A percentile compares a stretch with the other conserved stretches of the same genome.
phyloP scores from a whole-genome alignment of 2,113 vertebrate species.

The Pogona vitticeps region DNA sequence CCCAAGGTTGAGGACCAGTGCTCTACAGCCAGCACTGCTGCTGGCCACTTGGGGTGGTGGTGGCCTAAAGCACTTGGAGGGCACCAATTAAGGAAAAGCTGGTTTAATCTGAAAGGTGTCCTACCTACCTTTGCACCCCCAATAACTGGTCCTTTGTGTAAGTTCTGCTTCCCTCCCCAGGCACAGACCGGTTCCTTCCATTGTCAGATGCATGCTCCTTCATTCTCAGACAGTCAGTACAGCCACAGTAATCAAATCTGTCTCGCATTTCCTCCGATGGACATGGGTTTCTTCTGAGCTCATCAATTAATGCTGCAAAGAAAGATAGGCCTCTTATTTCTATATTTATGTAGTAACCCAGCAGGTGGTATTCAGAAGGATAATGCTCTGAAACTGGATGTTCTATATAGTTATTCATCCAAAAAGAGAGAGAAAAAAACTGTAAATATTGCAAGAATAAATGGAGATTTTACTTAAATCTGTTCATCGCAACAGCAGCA shows the following conservation, averaged over 20 bases:
- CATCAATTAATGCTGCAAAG: slow-evolving; percentile 85
- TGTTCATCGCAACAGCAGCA: too few relatives aligned
- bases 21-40: too few relatives aligned
- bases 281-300: slow-evolving; percentile 82
- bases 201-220: slow-evolving; percentile 77
- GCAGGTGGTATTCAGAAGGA: neutral
- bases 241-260: slow-evolving; percentile 73
- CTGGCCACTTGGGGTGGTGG: too few relatives aligned
- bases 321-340: neutral
- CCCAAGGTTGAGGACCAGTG: too few relatives aligned
- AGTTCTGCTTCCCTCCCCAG: slow-evolving; percentile 74
- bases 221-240: slow-evolving; percentile 59
- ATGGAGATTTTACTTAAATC: too few relatives aligned
- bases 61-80: neutral
- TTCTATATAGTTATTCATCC: too few relatives aligned
- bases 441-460: too few relatives aligned
- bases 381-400: neutral
- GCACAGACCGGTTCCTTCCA: slow-evolving; percentile 59
- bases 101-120: neutral
- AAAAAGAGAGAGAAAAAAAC: too few relatives aligned
- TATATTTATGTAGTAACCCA: neutral
- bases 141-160: slow-evolving; percentile 91
- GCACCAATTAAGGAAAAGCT: neutral
- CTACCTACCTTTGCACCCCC: slow-evolving; percentile 86
- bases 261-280: slow-evolving; percentile 68